Conservation (phyloP, 35 echinoderm and acorn worm genomes). For the Ophiothrix spiculata region DNA sequence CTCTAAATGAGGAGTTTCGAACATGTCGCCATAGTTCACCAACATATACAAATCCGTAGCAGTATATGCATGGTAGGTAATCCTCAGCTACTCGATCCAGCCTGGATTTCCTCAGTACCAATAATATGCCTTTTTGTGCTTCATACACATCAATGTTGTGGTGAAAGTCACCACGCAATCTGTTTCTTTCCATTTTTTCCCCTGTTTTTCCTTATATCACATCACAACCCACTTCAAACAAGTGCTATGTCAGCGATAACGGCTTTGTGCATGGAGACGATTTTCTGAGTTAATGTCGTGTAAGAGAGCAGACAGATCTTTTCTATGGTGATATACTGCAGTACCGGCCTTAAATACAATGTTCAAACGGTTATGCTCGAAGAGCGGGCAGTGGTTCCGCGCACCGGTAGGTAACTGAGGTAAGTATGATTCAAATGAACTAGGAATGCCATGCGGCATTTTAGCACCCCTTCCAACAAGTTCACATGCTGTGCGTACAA, state of each 20-base stretch:
- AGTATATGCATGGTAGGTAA: no score
- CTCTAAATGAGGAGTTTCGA: no score
- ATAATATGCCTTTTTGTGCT: no score
- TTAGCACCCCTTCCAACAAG: not conserved
- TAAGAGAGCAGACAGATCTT: not conserved
- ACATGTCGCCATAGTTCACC: no score
- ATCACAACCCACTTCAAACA: no score
- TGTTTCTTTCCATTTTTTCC: no score
- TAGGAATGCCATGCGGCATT: not conserved
- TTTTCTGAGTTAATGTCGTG: not conserved
- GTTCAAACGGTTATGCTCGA: not conserved
- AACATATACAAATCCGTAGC: no score
- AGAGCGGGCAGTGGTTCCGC: not conserved
- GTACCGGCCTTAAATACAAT: conserved; percentile 15
- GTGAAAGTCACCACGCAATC: no score
- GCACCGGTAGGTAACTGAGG: not conserved
- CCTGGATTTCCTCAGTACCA: no score
- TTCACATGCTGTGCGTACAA: not conserved
- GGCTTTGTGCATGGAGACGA: conserved; percentile 10
- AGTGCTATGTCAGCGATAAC: not conserved
- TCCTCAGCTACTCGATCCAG: no score
- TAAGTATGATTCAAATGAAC: not conserved
- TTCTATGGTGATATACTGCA: conserved; percentile 2
- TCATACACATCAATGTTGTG: no score
- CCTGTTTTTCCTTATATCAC: no score